Percentiles rank a stretch among this genome's conserved stretches.
Evolutionary conservation across 2,888 invertebrate genomes (phyloP).

Genomic region (Lapara coniferarum): DNA sequence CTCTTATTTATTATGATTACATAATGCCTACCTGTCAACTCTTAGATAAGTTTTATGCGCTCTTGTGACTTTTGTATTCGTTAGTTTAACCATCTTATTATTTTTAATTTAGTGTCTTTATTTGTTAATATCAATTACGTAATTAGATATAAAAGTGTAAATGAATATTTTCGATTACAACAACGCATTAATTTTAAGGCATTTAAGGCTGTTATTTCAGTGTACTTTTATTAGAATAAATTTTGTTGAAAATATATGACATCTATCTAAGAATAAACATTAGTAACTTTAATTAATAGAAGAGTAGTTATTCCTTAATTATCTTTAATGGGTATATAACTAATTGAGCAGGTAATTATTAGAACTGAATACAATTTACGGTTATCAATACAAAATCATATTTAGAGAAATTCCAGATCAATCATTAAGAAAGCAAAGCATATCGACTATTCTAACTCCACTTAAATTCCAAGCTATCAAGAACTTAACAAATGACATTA

Average conservation of each 20-base stretch:
- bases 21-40: constrained; percentile 20
- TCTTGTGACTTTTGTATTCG: constrained; percentile 25
- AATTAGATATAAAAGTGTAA: too few species aligned
- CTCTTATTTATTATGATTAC: constrained; percentile 26
- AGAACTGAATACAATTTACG: background rate
- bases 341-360: background rate
- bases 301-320: background rate
- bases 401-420: background rate
- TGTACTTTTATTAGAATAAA: background rate
- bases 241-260: too few species aligned
- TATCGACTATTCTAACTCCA: background rate
- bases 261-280: too few species aligned
- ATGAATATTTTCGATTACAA: too few species aligned
- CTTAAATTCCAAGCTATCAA: background rate
- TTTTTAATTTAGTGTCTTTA: background rate
- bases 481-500: background rate
- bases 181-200: too few species aligned
- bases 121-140: too few species aligned
- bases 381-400: too few species aligned
- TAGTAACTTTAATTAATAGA: background rate
- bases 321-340: background rate
- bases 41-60: constrained; percentile 25
- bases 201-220: background rate
- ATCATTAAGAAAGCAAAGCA: too few species aligned
- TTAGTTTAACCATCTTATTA: constrained; percentile 28